Base-by-base conservation (phyloP, 2,888 invertebrate species). In the Aproaerema taeniolella region DNA sequence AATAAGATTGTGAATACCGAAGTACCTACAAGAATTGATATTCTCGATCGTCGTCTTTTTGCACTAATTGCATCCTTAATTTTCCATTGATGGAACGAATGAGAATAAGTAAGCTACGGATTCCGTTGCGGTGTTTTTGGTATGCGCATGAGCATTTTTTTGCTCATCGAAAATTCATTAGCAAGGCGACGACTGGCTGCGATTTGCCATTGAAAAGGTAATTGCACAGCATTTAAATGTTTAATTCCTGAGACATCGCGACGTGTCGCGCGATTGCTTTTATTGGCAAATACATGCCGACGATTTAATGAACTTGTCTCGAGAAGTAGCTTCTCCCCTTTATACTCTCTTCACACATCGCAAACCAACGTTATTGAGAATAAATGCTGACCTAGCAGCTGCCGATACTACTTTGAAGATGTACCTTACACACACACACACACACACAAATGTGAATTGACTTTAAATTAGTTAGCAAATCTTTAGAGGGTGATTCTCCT, bases 81-180 rank as follows among this genome's bases (percentile, higher is more conserved):
- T n/a, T n/a, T n/a, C n/a, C n/a, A n/a, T n/a, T n/a, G n/a, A n/a
- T n/a, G n/a, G n/a, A n/a, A n/a, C n/a, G n/a, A n/a, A n/a, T n/a
- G n/a, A n/a, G n/a, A n/a, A n/a, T n/a, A n/a, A n/a, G 32, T 32
- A 12, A 9, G 32, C 32, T 24, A 17, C 32, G 32, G 32, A 33
- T 33, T 33, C 26, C 32, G 38, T 31, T 41, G 37, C 38, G 37
- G n/a, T n/a, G n/a, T n/a, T n/a, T n/a, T n/a, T 20, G 8, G 8
- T 20, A 20, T 6, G 20, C 35, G 13, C 35, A 10, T 20, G n/a
- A 35, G 2, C 11, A 28, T 50, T 34, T 69, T 73, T 72, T 73
- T 74, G 58, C 67, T 71, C 60, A 72, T 71, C 67, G 67, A 43
- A 64, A 71, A 69, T 76, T 74, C 68, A 77, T 69, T 70, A 69